These are phyloP conservation scores for Myodes glareolus DNA, from an alignment of 2,113 vertebrate genomes.

Conservation along the genomic window DNA sequence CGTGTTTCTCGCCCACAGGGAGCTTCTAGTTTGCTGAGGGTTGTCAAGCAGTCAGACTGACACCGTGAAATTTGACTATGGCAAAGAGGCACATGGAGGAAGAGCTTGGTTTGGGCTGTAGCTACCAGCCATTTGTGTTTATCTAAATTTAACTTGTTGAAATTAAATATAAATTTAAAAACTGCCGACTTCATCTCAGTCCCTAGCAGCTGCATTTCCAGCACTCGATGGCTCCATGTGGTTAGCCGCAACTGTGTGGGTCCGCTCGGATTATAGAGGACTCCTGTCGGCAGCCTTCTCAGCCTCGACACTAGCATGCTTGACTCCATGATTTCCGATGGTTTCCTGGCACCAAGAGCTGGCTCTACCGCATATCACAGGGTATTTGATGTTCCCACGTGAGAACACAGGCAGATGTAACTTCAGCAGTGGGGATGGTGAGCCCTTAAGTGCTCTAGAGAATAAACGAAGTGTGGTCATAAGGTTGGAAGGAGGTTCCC, in stretches of 20 bases:
- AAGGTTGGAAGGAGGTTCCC: not conserved
- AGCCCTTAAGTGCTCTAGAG: not conserved
- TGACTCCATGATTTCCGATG: not conserved
- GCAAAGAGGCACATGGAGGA: not conserved
- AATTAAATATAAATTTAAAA: constrained; percentile 30
- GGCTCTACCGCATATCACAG: not conserved
- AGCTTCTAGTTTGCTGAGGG: not conserved
- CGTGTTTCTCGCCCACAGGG: not conserved
- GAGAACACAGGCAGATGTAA: not conserved
- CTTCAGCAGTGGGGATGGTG: not conserved
- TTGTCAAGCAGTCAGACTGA: not conserved
- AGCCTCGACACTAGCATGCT: not conserved
- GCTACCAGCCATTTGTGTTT: not conserved
- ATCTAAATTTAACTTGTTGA: constrained; percentile 12
- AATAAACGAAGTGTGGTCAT: not conserved
- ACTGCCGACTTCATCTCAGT: not conserved
- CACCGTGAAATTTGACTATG: not conserved
- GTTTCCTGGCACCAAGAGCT: not conserved
- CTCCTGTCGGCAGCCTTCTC: no score
- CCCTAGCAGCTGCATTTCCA: not conserved
- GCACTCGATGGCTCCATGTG: no score
- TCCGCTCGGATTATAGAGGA: not conserved
- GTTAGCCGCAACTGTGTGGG: no score
- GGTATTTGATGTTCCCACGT: not conserved
- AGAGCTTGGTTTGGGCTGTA: not conserved